phyloP scores from a whole-genome alignment of 2,797 vertebrate species.

The Psittacula derbiana region DNA sequence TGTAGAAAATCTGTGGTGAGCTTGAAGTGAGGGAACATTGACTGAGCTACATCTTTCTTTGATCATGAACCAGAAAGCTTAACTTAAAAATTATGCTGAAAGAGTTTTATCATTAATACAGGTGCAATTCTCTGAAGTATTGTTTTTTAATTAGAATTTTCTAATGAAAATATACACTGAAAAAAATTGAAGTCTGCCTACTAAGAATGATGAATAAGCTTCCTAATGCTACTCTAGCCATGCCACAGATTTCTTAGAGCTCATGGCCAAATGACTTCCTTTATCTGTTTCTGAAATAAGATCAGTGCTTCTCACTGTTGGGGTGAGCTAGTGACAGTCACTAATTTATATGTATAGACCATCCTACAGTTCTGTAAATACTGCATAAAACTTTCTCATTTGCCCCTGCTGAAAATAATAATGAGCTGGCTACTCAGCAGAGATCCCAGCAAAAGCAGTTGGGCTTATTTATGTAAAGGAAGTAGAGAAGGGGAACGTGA shows the following conservation, averaged over 20 bases:
- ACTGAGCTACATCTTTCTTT: neutral
- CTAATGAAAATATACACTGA: neutral
- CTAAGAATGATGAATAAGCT: neutral
- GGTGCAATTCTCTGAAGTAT: neutral
- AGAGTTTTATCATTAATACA: neutral
- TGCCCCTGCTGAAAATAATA: neutral
- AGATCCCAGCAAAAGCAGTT: neutral
- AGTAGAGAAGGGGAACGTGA: neutral
- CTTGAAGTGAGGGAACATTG: neutral
- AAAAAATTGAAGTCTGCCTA: neutral
- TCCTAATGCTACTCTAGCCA: neutral
- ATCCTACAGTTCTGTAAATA: neutral
- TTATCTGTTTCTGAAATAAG: neutral
- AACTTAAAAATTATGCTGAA: neutral
- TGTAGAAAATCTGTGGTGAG: neutral
- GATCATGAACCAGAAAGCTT: neutral
- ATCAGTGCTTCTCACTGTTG: neutral
- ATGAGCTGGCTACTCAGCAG: neutral
- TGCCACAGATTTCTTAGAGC: neutral
- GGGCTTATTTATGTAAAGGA: neutral
- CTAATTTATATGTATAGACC: neutral
- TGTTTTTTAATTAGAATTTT: neutral
- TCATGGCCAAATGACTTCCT: neutral
- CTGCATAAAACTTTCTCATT: neutral
- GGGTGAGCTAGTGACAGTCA: neutral